A percentile compares a stretch with the other conserved stretches of the same genome.
Conservation (phyloP, 2,113 vertebrate species). For the Plecotus auritus region DNA sequence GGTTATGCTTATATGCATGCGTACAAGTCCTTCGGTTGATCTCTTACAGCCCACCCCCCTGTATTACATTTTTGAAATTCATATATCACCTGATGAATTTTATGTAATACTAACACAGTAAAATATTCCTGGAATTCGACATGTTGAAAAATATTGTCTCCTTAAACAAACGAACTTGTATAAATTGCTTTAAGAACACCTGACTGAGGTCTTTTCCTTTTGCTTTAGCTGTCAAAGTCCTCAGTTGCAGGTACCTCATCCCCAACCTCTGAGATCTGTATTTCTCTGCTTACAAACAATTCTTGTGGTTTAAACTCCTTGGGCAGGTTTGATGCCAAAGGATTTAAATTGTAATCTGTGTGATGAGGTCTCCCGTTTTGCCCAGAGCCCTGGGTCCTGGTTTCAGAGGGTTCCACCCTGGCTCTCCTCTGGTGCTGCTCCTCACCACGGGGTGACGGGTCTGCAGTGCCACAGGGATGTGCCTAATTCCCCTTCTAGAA, state of each 20-base stretch:
- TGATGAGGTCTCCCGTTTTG: background rate
- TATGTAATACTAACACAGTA: constrained; percentile 26
- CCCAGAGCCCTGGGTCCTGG: background rate
- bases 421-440: background rate
- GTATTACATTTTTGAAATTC: constrained; percentile 43
- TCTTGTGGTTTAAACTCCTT: background rate
- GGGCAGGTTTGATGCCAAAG: background rate
- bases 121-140: constrained; percentile 4
- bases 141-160: constrained; percentile 43
- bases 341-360: background rate
- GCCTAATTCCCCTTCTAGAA: background rate
- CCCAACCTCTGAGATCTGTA: background rate
- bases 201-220: background rate
- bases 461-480: background rate
- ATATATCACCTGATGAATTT: constrained; percentile 36
- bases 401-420: background rate
- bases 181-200: background rate
- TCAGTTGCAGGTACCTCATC: background rate
- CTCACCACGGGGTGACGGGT: background rate
- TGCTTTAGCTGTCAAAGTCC: background rate
- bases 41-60: too few relatives aligned
- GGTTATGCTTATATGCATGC: too few relatives aligned
- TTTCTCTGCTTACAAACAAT: background rate
- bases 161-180: constrained; percentile 46
- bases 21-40: too few relatives aligned